Conservation (phyloP, 2,888 invertebrate species). For the Tiliacea aurago region DNA sequence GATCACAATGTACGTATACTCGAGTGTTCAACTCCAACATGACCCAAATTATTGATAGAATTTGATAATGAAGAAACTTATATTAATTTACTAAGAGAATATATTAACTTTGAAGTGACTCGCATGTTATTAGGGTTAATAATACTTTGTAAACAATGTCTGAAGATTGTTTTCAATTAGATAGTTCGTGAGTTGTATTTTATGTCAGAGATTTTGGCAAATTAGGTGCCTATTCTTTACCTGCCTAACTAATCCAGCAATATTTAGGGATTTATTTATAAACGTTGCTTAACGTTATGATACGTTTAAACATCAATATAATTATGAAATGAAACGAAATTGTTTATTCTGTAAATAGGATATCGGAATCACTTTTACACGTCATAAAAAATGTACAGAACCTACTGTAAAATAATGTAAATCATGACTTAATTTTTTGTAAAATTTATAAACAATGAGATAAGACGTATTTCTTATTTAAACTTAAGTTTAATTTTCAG, state of each 20-base stretch:
- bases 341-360: too few species aligned
- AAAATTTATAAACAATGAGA: not conserved
- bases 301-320: not conserved
- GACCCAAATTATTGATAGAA: constrained; percentile 57
- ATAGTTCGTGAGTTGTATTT: constrained; percentile 24
- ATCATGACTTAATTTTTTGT: not conserved
- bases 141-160: constrained; percentile 46
- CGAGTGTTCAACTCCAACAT: constrained; percentile 45
- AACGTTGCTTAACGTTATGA: not conserved
- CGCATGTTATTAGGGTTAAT: constrained; percentile 36
- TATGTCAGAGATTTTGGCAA: not conserved
- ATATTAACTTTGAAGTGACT: constrained; percentile 28
- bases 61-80: constrained; percentile 60
- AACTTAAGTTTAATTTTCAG: constrained; percentile 63
- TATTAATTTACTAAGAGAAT: constrained; percentile 48
- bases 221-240: not conserved
- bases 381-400: too few species aligned
- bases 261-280: not conserved
- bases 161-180: constrained; percentile 28
- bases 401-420: too few species aligned
- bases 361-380: too few species aligned
- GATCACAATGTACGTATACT: constrained; percentile 68
- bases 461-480: not conserved
- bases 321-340: too few species aligned
- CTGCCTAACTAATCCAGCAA: not conserved